Conservation (phyloP, 2,113 vertebrate species). For the Tenebrosternarchus preto region DNA sequence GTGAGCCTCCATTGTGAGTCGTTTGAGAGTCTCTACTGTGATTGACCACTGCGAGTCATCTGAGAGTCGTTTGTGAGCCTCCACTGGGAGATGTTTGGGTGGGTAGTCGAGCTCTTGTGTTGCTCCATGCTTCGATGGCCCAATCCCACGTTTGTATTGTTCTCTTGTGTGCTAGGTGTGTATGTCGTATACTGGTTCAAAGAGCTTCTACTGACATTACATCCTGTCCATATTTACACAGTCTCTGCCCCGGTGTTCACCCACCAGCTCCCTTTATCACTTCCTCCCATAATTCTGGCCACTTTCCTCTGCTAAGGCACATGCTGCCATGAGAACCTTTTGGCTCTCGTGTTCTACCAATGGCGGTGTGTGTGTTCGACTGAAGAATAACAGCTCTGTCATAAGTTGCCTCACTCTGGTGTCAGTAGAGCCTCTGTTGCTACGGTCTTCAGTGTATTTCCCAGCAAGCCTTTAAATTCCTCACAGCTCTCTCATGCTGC, state of each 20-base stretch:
- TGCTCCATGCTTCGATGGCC: no score
- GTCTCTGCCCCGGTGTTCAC: not conserved
- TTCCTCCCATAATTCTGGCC: constrained; percentile 23
- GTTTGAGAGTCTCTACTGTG: no score
- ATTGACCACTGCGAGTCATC: no score
- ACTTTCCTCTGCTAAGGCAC: not conserved
- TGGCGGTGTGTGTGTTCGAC: not conserved
- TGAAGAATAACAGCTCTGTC: not conserved
- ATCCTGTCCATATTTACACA: constrained; percentile 47
- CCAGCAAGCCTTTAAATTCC: constrained; percentile 45
- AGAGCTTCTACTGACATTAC: constrained; percentile 10
- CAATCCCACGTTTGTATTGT: not conserved
- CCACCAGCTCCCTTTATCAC: constrained; percentile 23
- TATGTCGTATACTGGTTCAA: not conserved
- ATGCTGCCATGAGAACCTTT: not conserved
- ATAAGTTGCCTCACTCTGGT: not conserved
- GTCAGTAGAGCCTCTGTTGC: not conserved
- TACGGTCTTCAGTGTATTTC: not conserved
- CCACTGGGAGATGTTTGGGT: not conserved
- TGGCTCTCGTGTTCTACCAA: not conserved
- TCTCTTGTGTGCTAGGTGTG: constrained; percentile 3
- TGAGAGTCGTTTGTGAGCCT: no score
- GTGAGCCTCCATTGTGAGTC: no score
- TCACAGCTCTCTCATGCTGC: constrained; percentile 17
- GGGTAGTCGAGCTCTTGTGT: no score